phyloP scores from a whole-genome alignment of 2,113 vertebrate species.

The Pluvialis apricaria region DNA sequence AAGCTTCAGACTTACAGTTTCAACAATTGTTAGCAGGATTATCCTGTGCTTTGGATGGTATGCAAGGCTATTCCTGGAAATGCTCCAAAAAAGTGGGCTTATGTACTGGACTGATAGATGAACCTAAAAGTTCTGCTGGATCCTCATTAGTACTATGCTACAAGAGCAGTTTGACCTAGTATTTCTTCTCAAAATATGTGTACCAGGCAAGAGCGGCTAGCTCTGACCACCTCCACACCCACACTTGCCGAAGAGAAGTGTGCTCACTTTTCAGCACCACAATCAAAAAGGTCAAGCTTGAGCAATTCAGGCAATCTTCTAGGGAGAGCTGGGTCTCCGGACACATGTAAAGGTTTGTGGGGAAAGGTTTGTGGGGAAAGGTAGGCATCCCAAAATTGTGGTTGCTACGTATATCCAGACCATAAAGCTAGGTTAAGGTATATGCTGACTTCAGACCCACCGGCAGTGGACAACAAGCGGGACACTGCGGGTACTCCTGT shows the following conservation, averaged over 20 bases:
- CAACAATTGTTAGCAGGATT: neutral
- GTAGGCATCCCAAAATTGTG: neutral
- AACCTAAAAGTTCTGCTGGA: neutral
- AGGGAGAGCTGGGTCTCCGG: neutral
- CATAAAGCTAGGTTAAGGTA: neutral
- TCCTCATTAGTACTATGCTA: neutral
- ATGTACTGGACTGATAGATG: rapidly evolving
- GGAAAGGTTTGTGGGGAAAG: neutral
- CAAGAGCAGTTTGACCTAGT: neutral
- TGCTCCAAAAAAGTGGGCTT: neutral
- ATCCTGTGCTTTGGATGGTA: neutral
- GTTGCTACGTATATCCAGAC: neutral
- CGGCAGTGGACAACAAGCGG: constrained; percentile 85
- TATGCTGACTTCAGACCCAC: constrained; percentile 66
- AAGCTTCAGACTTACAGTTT: neutral
- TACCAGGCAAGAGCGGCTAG: neutral
- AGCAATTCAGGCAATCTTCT: neutral
- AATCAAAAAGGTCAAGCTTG: neutral
- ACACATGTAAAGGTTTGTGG: neutral
- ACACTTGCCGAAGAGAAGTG: rapidly evolving
- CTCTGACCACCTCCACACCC: neutral
- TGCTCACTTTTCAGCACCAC: neutral
- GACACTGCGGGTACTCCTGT: constrained; percentile 21
- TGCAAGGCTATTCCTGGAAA: neutral
- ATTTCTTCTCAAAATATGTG: neutral